These are phyloP conservation scores for Amphilophus citrinellus DNA, from an alignment of 2,113 vertebrate species.

Conservation along the genomic window DNA sequence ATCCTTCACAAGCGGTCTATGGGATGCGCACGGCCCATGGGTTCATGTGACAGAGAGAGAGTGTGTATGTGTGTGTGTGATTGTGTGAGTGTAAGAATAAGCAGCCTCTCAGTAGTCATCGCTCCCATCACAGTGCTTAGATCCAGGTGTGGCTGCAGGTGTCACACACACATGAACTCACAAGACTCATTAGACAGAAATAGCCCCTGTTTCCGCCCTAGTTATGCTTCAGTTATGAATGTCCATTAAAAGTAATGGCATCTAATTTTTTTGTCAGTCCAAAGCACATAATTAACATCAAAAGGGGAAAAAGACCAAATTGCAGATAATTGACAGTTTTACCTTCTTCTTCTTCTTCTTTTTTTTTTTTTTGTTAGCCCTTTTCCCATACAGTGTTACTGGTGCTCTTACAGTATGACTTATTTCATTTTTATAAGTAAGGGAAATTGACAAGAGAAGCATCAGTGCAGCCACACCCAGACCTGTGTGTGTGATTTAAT, in stretches of 20 bases:
- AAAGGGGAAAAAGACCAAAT: background rate
- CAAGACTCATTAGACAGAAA: constrained; percentile 19
- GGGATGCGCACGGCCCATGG: background rate
- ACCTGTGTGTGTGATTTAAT: background rate
- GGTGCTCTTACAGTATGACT: background rate
- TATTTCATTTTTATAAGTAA: no score
- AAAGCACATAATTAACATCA: background rate
- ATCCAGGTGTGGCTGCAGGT: constrained; percentile 42
- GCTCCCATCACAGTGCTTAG: background rate
- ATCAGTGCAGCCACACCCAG: background rate
- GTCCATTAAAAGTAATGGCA: constrained; percentile 1
- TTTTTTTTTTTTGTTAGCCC: background rate
- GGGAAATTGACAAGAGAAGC: no score
- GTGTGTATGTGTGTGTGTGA: background rate
- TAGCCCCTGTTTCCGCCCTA: constrained; percentile 11
- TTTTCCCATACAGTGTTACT: background rate
- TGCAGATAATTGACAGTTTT: background rate
- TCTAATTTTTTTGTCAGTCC: background rate
- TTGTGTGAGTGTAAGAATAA: background rate
- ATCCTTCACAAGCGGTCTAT: background rate
- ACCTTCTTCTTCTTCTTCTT: no score
- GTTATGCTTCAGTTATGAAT: constrained; percentile 4
- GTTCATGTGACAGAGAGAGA: background rate
- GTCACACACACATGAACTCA: constrained; percentile 12
- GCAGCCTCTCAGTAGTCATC: background rate